Conservation (phyloP, 2,797 vertebrate species). For the Epinephelus coioides region DNA sequence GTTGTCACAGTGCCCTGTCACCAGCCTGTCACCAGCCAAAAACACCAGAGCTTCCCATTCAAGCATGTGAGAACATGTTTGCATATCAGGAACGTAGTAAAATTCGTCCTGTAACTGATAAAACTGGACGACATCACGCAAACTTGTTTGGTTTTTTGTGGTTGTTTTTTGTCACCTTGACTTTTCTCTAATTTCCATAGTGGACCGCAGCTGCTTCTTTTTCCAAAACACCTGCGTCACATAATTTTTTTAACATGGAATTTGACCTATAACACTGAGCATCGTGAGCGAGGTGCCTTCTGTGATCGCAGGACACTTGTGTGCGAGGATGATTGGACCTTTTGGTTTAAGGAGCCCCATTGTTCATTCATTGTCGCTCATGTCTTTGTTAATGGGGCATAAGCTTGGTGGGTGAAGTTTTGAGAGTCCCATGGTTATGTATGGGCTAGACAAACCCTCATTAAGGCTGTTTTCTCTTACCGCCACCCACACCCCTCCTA, state of each 20-base stretch:
- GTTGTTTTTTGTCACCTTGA: neutral
- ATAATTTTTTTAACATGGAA: conserved; percentile 22
- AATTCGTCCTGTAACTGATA: conserved; percentile 8
- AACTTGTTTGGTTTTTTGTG: neutral
- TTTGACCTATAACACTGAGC: conserved; percentile 21
- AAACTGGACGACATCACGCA: neutral
- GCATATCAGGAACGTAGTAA: conserved; percentile 54
- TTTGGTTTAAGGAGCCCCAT: conserved; percentile 69
- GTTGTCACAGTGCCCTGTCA: conserved; percentile 16
- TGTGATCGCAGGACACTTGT: conserved; percentile 1
- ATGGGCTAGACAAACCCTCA: conserved; percentile 82
- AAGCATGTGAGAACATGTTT: conserved; percentile 52
- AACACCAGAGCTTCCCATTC: neutral
- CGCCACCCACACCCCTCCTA: conserved; percentile 70
- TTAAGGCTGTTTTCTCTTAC: conserved; percentile 80
- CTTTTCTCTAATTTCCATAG: conserved; percentile 21
- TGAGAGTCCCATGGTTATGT: conserved; percentile 84
- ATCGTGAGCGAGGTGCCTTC: neutral
- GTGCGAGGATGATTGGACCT: conserved; percentile 50
- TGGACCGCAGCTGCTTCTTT: neutral
- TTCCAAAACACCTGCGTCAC: conserved; percentile 12
- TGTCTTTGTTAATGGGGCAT: conserved; percentile 79
- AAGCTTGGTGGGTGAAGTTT: conserved; percentile 76
- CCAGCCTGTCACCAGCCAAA: neutral
- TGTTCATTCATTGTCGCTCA: conserved; percentile 80